Base-by-base conservation (phyloP, 2,888 invertebrate species). In the Rutpela maculata region DNA sequence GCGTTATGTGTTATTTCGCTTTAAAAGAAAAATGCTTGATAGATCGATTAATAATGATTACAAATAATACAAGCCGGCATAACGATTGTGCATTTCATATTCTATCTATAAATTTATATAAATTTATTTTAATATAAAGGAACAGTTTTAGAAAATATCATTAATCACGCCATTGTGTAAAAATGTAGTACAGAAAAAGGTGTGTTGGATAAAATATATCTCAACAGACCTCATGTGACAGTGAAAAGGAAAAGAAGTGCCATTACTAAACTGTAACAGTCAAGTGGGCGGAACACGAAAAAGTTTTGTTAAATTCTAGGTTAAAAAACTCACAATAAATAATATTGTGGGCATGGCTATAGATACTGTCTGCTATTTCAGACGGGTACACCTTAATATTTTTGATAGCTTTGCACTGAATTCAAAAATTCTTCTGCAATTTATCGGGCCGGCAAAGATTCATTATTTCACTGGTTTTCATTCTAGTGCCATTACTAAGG, bases 121-220 rank as follows among this genome's bases (percentile, higher is more conserved):
- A 72, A 72, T 63, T 62, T 22, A 55, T 15, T 18, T n/a, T 67
- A 26, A 55, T 55, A 67, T n/a, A 50, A 22, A 62, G 31, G 22
- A 63, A 63, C 26, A 55, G 50, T 60, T 66, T 60, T 59, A 60
- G 38, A 22, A n/a, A 35, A 59, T 57, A 60, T 43, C 74, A 74
- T 74, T 74, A 74, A 74, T 74, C 74, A 67, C 9, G 26, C 60
- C 35, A 67, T 74, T 74, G 74, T 74, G 74, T 74, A 66, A 35
- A 67, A 74, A 59, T 43, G 59, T 66, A 65, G 15, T 26, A 59
- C 43, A 60, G 38, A 65, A 69, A 63, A 67, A 74, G 67, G 67
- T 67, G 74, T 60, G 74, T 60, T 74, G 62, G 67, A 67, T 55
- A 31, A 60, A 71, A 71, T 18, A 43, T 60, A 74, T 55, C 50